A percentile compares a stretch with the other conserved stretches of the same genome.
phyloP scores from a whole-genome alignment of 1,140 invertebrate species.

The Sycobia sp. region DNA sequence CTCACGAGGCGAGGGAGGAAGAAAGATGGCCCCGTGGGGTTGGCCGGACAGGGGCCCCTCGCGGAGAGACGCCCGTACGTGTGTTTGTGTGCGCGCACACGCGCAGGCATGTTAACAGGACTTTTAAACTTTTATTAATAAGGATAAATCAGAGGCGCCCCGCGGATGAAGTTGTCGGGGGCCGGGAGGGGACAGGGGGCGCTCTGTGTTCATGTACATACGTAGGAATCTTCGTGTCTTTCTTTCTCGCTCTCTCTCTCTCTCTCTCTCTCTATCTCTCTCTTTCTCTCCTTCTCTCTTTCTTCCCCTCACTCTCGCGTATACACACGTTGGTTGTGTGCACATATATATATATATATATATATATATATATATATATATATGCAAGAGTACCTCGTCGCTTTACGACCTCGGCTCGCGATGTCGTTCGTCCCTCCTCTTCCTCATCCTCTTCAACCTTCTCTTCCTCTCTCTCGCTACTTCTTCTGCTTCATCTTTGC shows the following conservation, averaged over 20 bases:
- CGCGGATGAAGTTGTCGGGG: conserved; percentile 59
- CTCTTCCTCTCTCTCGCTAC: conserved; percentile 27
- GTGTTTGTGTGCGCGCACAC: no score
- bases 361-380: no score
- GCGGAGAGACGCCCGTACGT: no score
- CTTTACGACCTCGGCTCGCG: conserved; percentile 51
- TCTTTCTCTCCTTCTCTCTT: no score
- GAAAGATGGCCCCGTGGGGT: not conserved
- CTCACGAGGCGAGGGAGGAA: not conserved
- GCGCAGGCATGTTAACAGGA: conserved; percentile 55
- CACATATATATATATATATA: no score
- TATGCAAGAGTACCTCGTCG: conserved; percentile 39
- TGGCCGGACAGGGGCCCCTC: not conserved
- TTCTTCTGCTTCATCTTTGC: conserved; percentile 35
- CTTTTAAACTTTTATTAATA: conserved; percentile 60
- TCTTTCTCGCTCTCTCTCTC: no score
- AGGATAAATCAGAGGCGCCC: conserved; percentile 61
- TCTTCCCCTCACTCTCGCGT: conserved; percentile 36
- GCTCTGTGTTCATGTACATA: conserved; percentile 4
- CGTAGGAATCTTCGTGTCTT: conserved; percentile 21
- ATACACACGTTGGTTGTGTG: conserved; percentile 35
- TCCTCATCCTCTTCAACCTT: conserved; percentile 36
- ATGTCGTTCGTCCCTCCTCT: conserved; percentile 43
- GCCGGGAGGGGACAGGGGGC: conserved; percentile 40
- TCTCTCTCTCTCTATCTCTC: no score